Evolutionary conservation across 2,888 invertebrate species (phyloP).

Genomic region (Keiferia lycopersicella): DNA sequence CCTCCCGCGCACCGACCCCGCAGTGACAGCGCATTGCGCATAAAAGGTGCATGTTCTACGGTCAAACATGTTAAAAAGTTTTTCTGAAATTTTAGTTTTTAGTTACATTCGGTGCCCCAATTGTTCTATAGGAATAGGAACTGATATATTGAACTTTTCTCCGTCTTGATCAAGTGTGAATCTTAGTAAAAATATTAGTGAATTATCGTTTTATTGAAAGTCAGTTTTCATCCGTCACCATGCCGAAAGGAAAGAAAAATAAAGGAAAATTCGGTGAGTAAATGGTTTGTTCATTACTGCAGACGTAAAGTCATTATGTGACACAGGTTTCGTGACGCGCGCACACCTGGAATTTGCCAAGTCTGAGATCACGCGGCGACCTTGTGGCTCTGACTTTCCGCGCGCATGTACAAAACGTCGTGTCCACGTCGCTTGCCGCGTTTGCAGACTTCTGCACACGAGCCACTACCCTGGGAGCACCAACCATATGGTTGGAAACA

Average conservation of each 20-base stretch:
- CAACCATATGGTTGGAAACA: conserved; percentile 59
- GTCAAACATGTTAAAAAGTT: conserved; percentile 88
- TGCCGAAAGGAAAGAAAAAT: conserved; percentile 89
- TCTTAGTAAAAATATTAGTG: conserved; percentile 72
- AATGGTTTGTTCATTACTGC: conserved; percentile 26
- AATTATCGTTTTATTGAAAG: conserved; percentile 75
- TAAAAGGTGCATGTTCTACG: conserved; percentile 74
- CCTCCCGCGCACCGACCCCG: conserved; percentile 22
- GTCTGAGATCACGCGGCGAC: conserved; percentile 76
- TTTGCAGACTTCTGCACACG: conserved; percentile 46
- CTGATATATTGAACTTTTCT: conserved; percentile 87
- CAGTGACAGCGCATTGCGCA: conserved; percentile 67
- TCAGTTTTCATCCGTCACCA: conserved; percentile 63
- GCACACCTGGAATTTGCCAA: conserved; percentile 54
- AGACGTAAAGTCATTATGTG: conserved; percentile 27
- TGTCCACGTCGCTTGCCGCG: conserved; percentile 46
- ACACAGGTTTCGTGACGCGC: conserved; percentile 33
- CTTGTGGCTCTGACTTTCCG: conserved; percentile 71
- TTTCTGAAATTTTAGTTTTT: conserved; percentile 85
- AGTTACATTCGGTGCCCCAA: conserved; percentile 86
- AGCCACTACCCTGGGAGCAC: conserved; percentile 40
- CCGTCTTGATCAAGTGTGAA: conserved; percentile 87
- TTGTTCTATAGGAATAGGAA: conserved; percentile 84
- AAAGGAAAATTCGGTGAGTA: conserved; percentile 86
- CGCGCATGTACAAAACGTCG: conserved; percentile 59